These are phyloP conservation scores for Gopherus flavomarginatus DNA, from an alignment of 2,113 vertebrate species.

Conservation along the genomic window DNA sequence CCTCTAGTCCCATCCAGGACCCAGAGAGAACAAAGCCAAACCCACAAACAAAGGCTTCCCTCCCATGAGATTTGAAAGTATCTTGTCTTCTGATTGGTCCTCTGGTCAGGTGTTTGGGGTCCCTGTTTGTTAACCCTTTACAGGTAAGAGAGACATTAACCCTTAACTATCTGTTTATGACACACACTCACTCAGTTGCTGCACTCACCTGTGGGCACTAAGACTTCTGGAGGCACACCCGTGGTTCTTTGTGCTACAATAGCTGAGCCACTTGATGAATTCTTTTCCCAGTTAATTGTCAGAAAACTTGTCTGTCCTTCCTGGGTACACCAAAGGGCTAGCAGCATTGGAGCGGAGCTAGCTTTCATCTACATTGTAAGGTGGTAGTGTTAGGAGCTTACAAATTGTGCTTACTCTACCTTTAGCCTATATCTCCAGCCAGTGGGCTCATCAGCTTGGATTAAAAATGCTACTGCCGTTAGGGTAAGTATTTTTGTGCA, in stretches of 20 bases:
- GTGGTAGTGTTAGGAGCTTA: background rate
- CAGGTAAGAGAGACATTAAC: too few relatives aligned
- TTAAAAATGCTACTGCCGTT: background rate
- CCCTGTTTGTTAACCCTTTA: too few relatives aligned
- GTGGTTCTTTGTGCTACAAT: accelerated
- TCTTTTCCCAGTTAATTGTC: background rate
- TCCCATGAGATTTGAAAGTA: too few relatives aligned
- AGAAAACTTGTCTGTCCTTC: background rate
- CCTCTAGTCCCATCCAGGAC: too few relatives aligned
- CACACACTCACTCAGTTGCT: background rate
- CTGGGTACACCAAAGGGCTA: background rate
- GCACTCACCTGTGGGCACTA: background rate
- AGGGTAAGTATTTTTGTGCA: background rate
- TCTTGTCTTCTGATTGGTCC: too few relatives aligned
- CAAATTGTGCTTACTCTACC: background rate
- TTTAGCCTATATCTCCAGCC: background rate
- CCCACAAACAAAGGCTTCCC: too few relatives aligned
- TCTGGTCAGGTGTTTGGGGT: too few relatives aligned
- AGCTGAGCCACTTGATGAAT: background rate
- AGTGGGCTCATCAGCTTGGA: background rate
- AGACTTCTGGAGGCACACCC: background rate
- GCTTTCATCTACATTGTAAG: background rate
- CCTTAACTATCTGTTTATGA: too few relatives aligned
- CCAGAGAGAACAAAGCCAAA: too few relatives aligned
- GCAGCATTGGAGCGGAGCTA: background rate